Percentiles rank a stretch among this genome's conserved stretches.
Evolutionary conservation across 2,113 vertebrate genomes (phyloP).

Genomic region (Alectura lathami): DNA sequence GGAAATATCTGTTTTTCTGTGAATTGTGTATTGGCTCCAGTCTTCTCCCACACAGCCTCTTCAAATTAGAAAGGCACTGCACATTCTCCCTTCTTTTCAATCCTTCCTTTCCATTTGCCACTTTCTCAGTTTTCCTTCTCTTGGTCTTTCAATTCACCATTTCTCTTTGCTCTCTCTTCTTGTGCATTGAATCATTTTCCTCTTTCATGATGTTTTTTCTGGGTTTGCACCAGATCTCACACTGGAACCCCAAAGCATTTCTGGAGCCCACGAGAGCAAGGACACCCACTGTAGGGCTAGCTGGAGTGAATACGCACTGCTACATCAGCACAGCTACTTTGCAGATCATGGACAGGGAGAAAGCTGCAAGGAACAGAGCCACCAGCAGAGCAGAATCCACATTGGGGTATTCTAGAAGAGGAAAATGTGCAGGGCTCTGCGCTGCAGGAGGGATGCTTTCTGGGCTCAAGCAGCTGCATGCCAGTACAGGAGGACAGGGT

Average conservation of each 20-base stretch:
- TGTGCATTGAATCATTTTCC: background rate
- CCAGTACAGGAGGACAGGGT: background rate
- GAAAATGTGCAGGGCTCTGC: background rate
- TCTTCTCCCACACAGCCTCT: background rate
- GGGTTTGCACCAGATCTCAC: background rate
- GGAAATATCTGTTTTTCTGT: background rate
- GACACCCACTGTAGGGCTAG: background rate
- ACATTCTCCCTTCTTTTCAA: background rate
- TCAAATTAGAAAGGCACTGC: background rate
- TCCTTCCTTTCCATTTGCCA: background rate
- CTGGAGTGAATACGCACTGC: background rate
- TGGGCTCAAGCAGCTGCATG: background rate
- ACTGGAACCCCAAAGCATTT: background rate
- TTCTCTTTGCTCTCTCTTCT: background rate
- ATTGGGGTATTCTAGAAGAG: background rate
- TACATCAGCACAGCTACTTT: background rate
- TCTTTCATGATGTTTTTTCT: background rate
- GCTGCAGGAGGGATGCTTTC: background rate
- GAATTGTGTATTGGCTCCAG: background rate
- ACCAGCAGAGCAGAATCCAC: background rate
- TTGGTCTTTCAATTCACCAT: background rate
- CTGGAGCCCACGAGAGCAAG: background rate
- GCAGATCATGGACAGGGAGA: background rate
- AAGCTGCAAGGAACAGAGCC: background rate
- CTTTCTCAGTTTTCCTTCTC: background rate